Percentiles rank a stretch among this genome's conserved stretches.
Evolutionary conservation across 2,888 invertebrate genomes (phyloP).

Genomic region (Lithophane ornitopus): DNA sequence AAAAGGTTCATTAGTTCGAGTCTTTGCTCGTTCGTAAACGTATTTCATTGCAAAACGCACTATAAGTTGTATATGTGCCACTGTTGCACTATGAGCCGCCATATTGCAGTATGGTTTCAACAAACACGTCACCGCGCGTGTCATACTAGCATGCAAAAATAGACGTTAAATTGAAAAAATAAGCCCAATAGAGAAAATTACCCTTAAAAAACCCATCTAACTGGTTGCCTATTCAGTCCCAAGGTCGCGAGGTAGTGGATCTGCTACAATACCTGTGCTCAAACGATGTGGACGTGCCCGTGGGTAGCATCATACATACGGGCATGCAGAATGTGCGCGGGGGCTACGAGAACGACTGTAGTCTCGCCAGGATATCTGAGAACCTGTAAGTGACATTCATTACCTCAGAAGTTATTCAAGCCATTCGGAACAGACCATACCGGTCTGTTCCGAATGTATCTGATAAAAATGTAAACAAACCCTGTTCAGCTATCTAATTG

Average conservation of each 20-base stretch:
- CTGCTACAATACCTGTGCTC: conserved; percentile 98
- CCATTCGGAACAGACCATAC: too few relatives aligned
- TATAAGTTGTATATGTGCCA: not conserved
- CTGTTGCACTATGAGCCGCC: not conserved
- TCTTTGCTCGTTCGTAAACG: not conserved
- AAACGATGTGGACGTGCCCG: conserved; percentile 98
- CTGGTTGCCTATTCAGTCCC: conserved; percentile 90
- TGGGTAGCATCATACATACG: conserved; percentile 98
- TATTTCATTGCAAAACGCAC: not conserved
- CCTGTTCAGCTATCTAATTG: too few relatives aligned
- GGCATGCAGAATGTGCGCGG: conserved; percentile 99
- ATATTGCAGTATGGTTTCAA: not conserved
- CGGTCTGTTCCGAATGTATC: too few relatives aligned
- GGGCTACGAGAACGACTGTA: conserved; percentile 99
- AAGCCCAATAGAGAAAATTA: not conserved
- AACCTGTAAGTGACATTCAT: conserved; percentile 93
- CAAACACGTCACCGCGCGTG: not conserved
- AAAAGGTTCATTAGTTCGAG: not conserved
- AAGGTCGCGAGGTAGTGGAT: conserved; percentile 96
- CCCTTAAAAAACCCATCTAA: not conserved
- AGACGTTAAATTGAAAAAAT: not conserved
- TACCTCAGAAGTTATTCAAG: not conserved
- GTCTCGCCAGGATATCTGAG: conserved; percentile 96
- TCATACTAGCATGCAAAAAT: not conserved
- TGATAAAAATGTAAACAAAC: not conserved